Base-by-base conservation (phyloP, 2,113 vertebrate genomes). In the Malurus melanocephalus region DNA sequence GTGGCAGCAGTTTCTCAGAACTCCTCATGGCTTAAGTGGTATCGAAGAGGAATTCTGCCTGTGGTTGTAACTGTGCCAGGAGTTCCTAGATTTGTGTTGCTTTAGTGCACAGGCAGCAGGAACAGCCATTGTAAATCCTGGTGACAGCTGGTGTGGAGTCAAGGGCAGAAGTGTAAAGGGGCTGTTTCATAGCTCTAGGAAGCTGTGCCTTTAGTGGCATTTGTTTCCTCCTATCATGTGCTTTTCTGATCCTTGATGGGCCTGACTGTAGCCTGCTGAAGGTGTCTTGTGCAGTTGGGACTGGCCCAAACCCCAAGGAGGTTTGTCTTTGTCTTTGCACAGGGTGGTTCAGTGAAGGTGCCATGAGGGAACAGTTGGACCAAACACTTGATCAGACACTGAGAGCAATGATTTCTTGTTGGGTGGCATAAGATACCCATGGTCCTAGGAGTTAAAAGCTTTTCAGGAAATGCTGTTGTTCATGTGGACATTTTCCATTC, bases 1-100 rank as follows among this genome's bases (percentile, higher is more conserved):
- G 81, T 90, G 71, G 81, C 93, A 91, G 48, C 49, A 60, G 59
- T 89, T 94, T 95, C 92, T 93, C 67, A 91, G 93, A 93, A 91
- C 53, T 91, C 33, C 11, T 55, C 28, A 40, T 94, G 81, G 49
- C 49, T 85, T 90, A 72, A 90, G 71, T 89, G 78, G 71, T 89
- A 85, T 74, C 66, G 60, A 72, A 90, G 78, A 87, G 89, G 89
- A 90, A 85, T 95, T 91, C 87, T 87, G 74, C n/a, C 78, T 91
- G 62, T 60, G 69, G 49, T 35, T 87, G 67, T 72, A 89, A 56
- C 81, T 81, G 42, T 92, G 84, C 84, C 89, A 84, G 57, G 48
- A 11, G 7, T 59, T 94, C 85, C 89, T 61, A 57, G 55, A 57
- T 75, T 60, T 56, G 35, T 42, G 35, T 52, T 64, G 46, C 61